Conservation (phyloP, 2,888 invertebrate genomes). For the Nudaria mundana region DNA sequence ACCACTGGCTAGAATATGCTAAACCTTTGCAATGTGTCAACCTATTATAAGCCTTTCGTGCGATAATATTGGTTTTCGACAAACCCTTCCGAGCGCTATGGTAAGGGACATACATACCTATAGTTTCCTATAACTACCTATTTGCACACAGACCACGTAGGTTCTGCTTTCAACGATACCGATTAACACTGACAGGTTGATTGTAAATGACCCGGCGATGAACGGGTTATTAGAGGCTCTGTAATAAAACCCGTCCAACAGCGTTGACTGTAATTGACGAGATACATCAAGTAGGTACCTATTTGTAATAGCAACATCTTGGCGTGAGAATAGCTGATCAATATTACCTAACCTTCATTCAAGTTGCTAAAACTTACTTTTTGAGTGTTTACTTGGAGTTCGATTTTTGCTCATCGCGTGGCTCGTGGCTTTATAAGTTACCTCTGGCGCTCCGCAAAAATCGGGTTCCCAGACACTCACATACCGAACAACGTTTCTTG, state of each 20-base stretch:
- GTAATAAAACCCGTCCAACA: background rate
- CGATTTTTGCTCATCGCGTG: too few species aligned
- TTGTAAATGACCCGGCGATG: background rate
- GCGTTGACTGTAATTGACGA: background rate
- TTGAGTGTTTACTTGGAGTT: too few species aligned
- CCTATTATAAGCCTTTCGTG: background rate
- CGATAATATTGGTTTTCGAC: too few species aligned
- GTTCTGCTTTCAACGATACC: background rate
- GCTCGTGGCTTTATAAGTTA: too few species aligned
- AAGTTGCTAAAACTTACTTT: too few species aligned
- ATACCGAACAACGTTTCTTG: too few species aligned
- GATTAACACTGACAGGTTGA: background rate
- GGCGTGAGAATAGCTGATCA: background rate
- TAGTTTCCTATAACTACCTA: too few species aligned
- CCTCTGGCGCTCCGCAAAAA: too few species aligned
- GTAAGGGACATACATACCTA: background rate
- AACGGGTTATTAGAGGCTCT: background rate
- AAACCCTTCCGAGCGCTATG: too few species aligned
- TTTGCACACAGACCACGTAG: background rate
- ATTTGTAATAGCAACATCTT: background rate
- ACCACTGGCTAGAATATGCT: too few species aligned
- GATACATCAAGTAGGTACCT: slow-evolving; percentile 1
- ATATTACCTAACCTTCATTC: too few species aligned
- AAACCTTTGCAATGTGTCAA: background rate
- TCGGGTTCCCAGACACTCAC: too few species aligned